Percentiles rank a stretch among this genome's conserved stretches.
Conservation (phyloP, 2,113 vertebrate genomes). For the Fulmarus glacialis region DNA sequence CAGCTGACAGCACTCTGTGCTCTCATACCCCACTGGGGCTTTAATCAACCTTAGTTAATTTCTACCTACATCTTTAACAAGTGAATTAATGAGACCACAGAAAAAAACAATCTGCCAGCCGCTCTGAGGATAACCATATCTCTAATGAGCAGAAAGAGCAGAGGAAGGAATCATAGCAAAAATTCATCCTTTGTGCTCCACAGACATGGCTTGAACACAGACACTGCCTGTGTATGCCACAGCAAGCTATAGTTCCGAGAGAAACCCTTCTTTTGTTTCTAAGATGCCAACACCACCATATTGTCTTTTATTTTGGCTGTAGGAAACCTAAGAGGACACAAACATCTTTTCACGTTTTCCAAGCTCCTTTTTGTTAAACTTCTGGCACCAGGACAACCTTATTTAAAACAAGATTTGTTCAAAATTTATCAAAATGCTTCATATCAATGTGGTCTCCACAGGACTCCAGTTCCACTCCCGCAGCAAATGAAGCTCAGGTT, state of each 20-base stretch:
- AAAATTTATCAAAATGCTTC: neutral
- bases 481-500: neutral
- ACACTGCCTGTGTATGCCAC: neutral
- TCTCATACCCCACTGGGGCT: neutral
- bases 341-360: neutral
- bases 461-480: neutral
- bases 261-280: neutral
- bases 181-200: neutral
- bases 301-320: neutral
- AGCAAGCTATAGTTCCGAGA: neutral
- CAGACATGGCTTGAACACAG: neutral
- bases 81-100: neutral
- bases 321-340: neutral
- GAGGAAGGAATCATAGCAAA: neutral
- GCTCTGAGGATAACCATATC: neutral
- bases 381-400: neutral
- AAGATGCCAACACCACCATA: neutral
- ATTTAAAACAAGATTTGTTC: neutral
- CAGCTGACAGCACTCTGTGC: neutral
- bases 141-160: neutral
- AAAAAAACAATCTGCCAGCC: neutral
- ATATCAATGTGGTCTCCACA: neutral
- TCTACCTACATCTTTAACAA: neutral
- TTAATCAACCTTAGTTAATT: neutral
- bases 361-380: neutral